These are phyloP conservation scores for Ephestia elutella DNA, from an alignment of 1,140 invertebrate species.

Conservation along the genomic window DNA sequence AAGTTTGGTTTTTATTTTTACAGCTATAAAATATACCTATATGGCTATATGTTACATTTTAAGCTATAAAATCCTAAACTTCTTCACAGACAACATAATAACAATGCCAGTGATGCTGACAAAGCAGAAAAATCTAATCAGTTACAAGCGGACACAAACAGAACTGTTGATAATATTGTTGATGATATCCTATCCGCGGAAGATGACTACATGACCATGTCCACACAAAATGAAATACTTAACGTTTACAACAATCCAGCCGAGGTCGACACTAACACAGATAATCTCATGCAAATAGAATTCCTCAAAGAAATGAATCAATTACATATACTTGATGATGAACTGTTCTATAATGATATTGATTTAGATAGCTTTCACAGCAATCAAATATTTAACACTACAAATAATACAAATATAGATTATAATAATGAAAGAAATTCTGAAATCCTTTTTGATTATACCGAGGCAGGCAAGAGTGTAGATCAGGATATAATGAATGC, in stretches of 20 bases:
- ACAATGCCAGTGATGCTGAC: slow-evolving; percentile 20
- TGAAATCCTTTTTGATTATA: slow-evolving; percentile 55
- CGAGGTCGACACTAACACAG: slow-evolving; percentile 32
- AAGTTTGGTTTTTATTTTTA: no score
- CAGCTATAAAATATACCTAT: no score
- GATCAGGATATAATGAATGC: slow-evolving; percentile 63
- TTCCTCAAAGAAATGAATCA: slow-evolving; percentile 63
- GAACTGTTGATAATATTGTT: slow-evolving; percentile 60
- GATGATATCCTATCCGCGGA: slow-evolving; percentile 61
- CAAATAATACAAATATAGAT: slow-evolving; percentile 45
- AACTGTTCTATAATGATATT: slow-evolving; percentile 59
- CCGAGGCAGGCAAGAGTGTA: slow-evolving; percentile 38
- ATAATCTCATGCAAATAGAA: slow-evolving; percentile 59
- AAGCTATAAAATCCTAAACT: neutral
- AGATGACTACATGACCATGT: slow-evolving; percentile 57
- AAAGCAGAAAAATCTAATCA: slow-evolving; percentile 35
- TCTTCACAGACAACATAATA: slow-evolving; percentile 42
- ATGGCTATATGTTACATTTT: no score
- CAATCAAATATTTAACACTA: slow-evolving; percentile 50
- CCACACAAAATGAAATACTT: slow-evolving; percentile 31
- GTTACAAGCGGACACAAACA: slow-evolving; percentile 34
- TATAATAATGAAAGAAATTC: slow-evolving; percentile 40
- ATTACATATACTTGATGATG: slow-evolving; percentile 54
- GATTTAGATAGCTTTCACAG: slow-evolving; percentile 60
- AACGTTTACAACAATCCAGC: slow-evolving; percentile 23